Evolutionary conservation across 1,140 invertebrate genomes (phyloP).

Genomic region (Ectropis grisescens): DNA sequence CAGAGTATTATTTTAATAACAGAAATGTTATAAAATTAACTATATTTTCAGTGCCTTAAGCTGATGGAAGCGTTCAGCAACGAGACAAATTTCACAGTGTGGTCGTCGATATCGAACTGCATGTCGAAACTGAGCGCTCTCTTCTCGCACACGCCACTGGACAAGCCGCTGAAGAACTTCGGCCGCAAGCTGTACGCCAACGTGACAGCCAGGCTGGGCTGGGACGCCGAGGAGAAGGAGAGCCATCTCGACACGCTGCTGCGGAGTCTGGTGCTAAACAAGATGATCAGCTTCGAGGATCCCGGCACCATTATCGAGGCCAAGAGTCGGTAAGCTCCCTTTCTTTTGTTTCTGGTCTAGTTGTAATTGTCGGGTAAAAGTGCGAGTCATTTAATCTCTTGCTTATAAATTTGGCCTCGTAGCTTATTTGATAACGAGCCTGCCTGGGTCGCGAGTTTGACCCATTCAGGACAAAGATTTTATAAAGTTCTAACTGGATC

Average conservation of each 20-base stretch:
- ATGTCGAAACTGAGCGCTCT: conserved; percentile 82
- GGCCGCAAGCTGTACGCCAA: conserved; percentile 78
- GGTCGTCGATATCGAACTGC: conserved; percentile 88
- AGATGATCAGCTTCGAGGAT: conserved; percentile 87
- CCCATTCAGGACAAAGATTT: too few relatives aligned
- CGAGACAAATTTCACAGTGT: conserved; percentile 95
- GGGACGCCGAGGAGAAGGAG: conserved; percentile 81
- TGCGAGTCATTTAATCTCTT: too few relatives aligned
- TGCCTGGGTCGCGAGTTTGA: too few relatives aligned
- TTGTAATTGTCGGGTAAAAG: background rate
- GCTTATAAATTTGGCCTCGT: too few relatives aligned
- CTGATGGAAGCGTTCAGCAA: conserved; percentile 83
- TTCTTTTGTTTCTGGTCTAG: too few relatives aligned
- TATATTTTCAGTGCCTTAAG: conserved; percentile 71
- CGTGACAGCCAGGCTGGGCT: conserved; percentile 81
- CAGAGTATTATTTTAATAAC: too few relatives aligned
- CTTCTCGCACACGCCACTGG: conserved; percentile 82
- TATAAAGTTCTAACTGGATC: too few relatives aligned
- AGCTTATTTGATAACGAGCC: too few relatives aligned
- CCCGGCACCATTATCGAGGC: conserved; percentile 82
- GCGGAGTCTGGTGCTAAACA: conserved; percentile 84
- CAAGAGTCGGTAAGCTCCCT: conserved; percentile 62
- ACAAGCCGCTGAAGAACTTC: conserved; percentile 81
- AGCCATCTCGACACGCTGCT: conserved; percentile 89
- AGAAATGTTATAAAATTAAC: too few relatives aligned